Evolutionary conservation across 2,888 invertebrate genomes (phyloP).

Genomic region (Nymphalis c-album): DNA sequence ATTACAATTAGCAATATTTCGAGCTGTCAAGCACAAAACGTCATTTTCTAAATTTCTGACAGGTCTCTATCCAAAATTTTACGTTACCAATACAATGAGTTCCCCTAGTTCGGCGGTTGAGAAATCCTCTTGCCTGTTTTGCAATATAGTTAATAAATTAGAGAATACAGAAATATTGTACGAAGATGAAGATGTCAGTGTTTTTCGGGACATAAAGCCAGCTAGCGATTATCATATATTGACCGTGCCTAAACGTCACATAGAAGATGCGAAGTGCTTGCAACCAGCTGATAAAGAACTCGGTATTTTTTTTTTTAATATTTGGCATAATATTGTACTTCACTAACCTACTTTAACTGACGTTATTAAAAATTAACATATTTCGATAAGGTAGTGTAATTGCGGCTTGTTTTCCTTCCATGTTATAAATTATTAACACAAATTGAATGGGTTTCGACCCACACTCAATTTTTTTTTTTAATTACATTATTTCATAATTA

Average conservation of each 20-base stretch:
- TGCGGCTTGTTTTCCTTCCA: no score
- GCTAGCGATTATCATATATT: conserved; percentile 90
- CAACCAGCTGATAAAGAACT: conserved; percentile 84
- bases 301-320: conserved; percentile 73
- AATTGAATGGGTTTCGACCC: no score
- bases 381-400: no score
- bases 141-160: conserved; percentile 85
- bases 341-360: no score
- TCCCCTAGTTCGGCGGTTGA: conserved; percentile 25
- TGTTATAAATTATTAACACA: no score
- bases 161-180: conserved; percentile 83
- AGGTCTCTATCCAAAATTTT: conserved; percentile 4
- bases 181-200: conserved; percentile 88
- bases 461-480: no score
- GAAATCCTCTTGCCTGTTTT: conserved; percentile 84
- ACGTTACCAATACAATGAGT: conserved; percentile 46
- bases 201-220: conserved; percentile 92
- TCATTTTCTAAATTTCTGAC: neutral
- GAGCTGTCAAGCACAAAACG: conserved; percentile 9
- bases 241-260: conserved; percentile 89
- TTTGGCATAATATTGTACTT: no score
- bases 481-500: no score
- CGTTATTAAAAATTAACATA: no score
- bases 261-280: conserved; percentile 87
- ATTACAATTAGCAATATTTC: conserved; percentile 6